Percentiles rank a stretch among this genome's conserved stretches.
phyloP scores from a whole-genome alignment of 2,888 invertebrate genomes.

The Drosophila hawaiiensis region DNA sequence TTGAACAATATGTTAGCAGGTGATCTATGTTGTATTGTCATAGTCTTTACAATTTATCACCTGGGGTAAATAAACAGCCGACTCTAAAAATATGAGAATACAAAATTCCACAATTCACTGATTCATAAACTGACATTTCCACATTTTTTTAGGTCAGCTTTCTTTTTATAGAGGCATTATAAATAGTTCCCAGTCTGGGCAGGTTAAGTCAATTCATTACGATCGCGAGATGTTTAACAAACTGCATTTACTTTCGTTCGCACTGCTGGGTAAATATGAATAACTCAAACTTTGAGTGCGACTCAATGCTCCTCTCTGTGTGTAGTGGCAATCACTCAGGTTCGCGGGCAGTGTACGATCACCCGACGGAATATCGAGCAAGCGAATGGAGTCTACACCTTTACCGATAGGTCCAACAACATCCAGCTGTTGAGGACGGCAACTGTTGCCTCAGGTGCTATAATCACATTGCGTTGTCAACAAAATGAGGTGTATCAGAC shows the following conservation, averaged over 20 bases:
- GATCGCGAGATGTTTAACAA: constrained; percentile 4
- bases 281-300: neutral
- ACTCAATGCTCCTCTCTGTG: neutral
- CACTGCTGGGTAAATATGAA: constrained; percentile 10
- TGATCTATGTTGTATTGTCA: neutral
- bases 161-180: neutral
- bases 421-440: constrained; percentile 15
- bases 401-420: constrained; percentile 1
- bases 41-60: neutral
- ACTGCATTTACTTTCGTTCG: neutral
- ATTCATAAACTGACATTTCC: neutral
- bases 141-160: neutral
- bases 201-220: neutral
- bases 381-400: constrained; percentile 42
- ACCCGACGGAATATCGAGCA: constrained; percentile 23
- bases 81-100: neutral
- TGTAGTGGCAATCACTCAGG: neutral
- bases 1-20: neutral
- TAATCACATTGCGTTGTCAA: constrained; percentile 14
- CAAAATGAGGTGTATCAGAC: neutral
- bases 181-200: neutral
- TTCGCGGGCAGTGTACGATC: constrained; percentile 1
- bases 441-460: constrained; percentile 16
- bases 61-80: rapidly evolving
- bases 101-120: neutral